A percentile compares a stretch with the other conserved stretches of the same genome.
phyloP scores from a whole-genome alignment of 2,888 invertebrate species.

The Coremacera marginata region DNA sequence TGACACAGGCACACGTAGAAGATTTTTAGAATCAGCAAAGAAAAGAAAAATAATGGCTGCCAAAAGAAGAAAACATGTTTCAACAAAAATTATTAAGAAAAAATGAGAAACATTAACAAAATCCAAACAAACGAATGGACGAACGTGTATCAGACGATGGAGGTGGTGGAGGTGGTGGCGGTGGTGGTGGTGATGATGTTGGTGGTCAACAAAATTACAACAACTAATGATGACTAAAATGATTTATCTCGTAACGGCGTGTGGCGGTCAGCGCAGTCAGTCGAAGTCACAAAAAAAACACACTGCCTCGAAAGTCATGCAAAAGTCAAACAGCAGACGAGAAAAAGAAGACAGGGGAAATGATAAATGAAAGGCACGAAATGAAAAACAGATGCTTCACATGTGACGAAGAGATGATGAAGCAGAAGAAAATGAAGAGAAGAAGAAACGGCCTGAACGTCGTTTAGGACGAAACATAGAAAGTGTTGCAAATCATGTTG shows the following conservation, averaged over 20 bases:
- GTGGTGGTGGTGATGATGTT: background rate
- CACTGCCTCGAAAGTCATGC: background rate
- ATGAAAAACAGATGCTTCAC: conserved; percentile 34
- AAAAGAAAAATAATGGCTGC: conserved; percentile 41
- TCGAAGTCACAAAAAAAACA: background rate
- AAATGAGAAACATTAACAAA: conserved; percentile 19
- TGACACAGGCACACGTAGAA: background rate
- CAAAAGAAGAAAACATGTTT: conserved; percentile 8
- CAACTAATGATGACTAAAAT: conserved; percentile 64
- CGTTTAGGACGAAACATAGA: conserved; percentile 4
- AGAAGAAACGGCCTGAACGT: background rate
- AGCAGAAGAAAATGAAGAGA: background rate
- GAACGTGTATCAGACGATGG: background rate
- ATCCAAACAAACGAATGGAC: background rate
- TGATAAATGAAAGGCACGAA: conserved; percentile 38
- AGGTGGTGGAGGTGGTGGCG: background rate
- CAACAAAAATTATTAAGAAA: conserved; percentile 30
- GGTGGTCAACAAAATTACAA: conserved; percentile 31
- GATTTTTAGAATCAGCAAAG: conserved; percentile 30
- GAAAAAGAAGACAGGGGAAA: conserved; percentile 1
- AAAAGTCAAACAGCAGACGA: background rate
- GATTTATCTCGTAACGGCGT: conserved; percentile 59
- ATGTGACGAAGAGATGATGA: conserved; percentile 12
- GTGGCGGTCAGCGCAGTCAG: conserved; percentile 31
- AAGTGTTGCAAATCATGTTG: conserved; percentile 15